A percentile compares a stretch with the other conserved stretches of the same genome.
phyloP scores from a whole-genome alignment of 2,113 vertebrate genomes.

The Lampris incognitus region DNA sequence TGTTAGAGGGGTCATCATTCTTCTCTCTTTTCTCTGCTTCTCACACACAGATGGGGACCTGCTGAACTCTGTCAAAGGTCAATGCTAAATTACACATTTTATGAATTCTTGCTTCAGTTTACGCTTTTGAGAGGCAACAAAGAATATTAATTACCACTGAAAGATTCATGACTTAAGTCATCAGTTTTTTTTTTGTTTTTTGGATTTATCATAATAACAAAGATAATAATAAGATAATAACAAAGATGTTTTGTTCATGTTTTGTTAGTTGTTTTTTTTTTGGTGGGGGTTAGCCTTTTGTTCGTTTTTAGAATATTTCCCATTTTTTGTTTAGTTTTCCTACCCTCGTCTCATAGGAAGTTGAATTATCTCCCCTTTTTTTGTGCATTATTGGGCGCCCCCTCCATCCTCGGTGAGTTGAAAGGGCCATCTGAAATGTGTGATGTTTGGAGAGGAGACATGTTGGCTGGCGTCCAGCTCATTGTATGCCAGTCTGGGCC shows the following conservation, averaged over 20 bases:
- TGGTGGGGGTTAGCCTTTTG: too few relatives aligned
- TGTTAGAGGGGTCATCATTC: conserved; percentile 91
- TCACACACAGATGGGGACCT: conserved; percentile 95
- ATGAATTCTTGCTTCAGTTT: conserved; percentile 75
- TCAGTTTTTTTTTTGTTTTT: conserved; percentile 55
- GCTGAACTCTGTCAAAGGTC: conserved; percentile 94
- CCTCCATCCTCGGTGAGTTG: conserved; percentile 51
- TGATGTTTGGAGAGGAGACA: conserved; percentile 77
- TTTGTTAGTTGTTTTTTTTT: too few relatives aligned
- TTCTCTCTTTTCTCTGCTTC: conserved; percentile 85
- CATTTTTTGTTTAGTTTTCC: background rate
- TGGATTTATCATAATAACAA: conserved; percentile 52
- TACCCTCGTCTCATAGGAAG: conserved; percentile 48
- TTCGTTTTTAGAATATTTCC: too few relatives aligned
- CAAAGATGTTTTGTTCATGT: too few relatives aligned
- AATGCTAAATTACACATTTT: conserved; percentile 84
- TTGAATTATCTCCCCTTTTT: conserved; percentile 44
- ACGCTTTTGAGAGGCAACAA: conserved; percentile 50
- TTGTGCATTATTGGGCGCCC: conserved; percentile 31
- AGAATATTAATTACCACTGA: conserved; percentile 57
- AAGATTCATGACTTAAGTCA: conserved; percentile 47
- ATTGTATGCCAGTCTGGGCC: conserved; percentile 79
- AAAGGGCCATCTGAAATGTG: conserved; percentile 68
- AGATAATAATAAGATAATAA: too few relatives aligned
- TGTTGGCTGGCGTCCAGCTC: conserved; percentile 80